Evolutionary conservation across 2,797 vertebrate genomes (phyloP).

Genomic region (Alosa sapidissima): DNA sequence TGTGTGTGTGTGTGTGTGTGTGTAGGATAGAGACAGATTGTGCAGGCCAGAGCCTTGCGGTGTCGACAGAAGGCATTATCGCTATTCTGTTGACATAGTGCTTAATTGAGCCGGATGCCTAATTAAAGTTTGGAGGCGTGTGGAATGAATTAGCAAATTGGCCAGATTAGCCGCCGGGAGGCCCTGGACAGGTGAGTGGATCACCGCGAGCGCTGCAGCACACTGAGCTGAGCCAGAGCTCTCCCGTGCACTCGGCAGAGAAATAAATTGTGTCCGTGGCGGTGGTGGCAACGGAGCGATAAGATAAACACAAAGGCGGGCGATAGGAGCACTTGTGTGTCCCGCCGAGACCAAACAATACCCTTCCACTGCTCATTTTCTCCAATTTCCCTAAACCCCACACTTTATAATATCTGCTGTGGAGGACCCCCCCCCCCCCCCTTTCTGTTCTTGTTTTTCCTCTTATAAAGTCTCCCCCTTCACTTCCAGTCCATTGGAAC

Average conservation of each 20-base stretch:
- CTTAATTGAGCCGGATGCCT: conserved; percentile 46
- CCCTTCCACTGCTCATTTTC: conserved; percentile 20
- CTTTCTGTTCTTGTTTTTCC: background rate
- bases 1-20: background rate
- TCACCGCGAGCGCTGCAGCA: conserved; percentile 25
- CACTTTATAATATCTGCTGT: conserved; percentile 6
- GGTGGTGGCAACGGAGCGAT: background rate
- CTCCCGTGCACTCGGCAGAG: conserved; percentile 8
- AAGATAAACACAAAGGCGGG: background rate
- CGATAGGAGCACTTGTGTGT: background rate
- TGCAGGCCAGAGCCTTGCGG: background rate
- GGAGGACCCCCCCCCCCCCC: conserved; percentile 36
- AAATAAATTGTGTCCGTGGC: conserved; percentile 32
- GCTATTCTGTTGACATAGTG: conserved; percentile 30
- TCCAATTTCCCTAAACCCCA: background rate
- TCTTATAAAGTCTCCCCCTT: background rate
- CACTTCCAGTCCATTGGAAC: background rate
- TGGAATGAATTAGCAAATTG: conserved; percentile 45
- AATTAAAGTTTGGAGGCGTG: conserved; percentile 46
- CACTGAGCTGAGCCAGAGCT: conserved; percentile 22
- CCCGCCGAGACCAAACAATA: conserved; percentile 27
- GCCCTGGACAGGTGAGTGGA: conserved; percentile 40
- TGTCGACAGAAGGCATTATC: conserved; percentile 29
- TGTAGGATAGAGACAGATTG: background rate
- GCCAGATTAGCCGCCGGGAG: conserved; percentile 44